Conservation (phyloP, 2,797 vertebrate species). For the Tamandua tetradactyla region DNA sequence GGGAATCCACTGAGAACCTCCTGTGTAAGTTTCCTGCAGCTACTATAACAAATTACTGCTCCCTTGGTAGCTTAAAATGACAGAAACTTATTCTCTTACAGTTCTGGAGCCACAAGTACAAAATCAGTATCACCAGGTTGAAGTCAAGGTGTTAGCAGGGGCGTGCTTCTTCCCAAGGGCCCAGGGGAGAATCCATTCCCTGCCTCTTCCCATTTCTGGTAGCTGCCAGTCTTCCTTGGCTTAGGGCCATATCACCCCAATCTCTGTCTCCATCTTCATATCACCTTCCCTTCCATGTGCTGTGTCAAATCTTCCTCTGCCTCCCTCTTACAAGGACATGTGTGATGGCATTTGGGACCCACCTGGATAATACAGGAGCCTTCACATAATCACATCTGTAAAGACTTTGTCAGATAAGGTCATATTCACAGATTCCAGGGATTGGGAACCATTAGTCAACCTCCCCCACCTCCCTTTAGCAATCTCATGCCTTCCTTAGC, state of each 20-base stretch:
- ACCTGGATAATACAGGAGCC: neutral
- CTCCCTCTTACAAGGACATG: neutral
- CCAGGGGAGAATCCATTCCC: neutral
- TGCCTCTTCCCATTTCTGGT: neutral
- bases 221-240: neutral
- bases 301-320: neutral
- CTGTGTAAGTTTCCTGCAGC: neutral
- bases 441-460: neutral
- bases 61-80: neutral
- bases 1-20: neutral
- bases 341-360: neutral
- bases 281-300: neutral
- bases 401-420: neutral
- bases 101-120: neutral
- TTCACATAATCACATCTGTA: neutral
- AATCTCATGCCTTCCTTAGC: neutral
- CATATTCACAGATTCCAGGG: neutral
- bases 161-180: neutral
- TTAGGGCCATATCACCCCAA: neutral
- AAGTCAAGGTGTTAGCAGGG: neutral
- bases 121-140: neutral
- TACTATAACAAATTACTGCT: neutral
- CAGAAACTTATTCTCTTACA: neutral
- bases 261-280: neutral
- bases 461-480: neutral